phyloP scores from a whole-genome alignment of 2,797 vertebrate genomes.

The Sebastes elongatus region DNA sequence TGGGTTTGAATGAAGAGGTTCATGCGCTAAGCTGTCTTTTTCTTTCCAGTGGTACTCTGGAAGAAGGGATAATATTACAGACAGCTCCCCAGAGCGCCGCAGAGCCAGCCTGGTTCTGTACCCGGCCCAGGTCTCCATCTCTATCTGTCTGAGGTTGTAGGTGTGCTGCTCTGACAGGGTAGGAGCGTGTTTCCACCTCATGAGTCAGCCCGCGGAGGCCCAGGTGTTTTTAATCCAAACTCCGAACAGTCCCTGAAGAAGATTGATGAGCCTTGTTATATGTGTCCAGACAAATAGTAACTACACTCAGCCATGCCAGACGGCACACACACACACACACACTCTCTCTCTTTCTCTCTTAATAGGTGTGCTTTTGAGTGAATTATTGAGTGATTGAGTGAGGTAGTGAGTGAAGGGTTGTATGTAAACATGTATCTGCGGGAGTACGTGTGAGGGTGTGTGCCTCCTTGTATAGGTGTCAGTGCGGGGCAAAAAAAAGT shows the following conservation, averaged over 20 bases:
- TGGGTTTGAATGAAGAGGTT: slow-evolving; percentile 28
- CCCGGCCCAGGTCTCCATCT: slow-evolving; percentile 57
- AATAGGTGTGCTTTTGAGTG: slow-evolving; percentile 40
- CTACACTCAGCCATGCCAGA: slow-evolving; percentile 67
- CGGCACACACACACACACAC: background rate
- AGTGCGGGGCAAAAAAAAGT: slow-evolving; percentile 1
- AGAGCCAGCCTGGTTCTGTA: slow-evolving; percentile 27
- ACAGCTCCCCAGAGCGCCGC: slow-evolving; percentile 36
- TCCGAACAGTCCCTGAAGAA: slow-evolving; percentile 73
- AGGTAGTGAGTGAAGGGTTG: slow-evolving; percentile 36
- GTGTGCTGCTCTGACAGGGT: slow-evolving; percentile 68
- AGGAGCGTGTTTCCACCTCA: slow-evolving; percentile 74
- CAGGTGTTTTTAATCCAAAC: slow-evolving; percentile 81
- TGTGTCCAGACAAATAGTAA: slow-evolving; percentile 79
- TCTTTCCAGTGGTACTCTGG: slow-evolving; percentile 33
- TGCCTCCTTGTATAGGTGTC: slow-evolving; percentile 1
- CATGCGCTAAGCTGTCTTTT: slow-evolving; percentile 20
- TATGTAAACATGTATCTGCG: slow-evolving; percentile 41
- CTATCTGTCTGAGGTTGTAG: slow-evolving; percentile 58
- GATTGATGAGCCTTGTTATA: slow-evolving; percentile 84
- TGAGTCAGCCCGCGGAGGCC: slow-evolving; percentile 64
- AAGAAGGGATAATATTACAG: slow-evolving; percentile 53
- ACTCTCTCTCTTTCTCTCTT: background rate
- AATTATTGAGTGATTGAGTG: slow-evolving; percentile 57
- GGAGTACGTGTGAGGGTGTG: slow-evolving; percentile 12